Percentiles rank a stretch among this genome's conserved stretches.
Evolutionary conservation across 2,888 invertebrate genomes (phyloP).

Genomic region (Xiphydria camelus): DNA sequence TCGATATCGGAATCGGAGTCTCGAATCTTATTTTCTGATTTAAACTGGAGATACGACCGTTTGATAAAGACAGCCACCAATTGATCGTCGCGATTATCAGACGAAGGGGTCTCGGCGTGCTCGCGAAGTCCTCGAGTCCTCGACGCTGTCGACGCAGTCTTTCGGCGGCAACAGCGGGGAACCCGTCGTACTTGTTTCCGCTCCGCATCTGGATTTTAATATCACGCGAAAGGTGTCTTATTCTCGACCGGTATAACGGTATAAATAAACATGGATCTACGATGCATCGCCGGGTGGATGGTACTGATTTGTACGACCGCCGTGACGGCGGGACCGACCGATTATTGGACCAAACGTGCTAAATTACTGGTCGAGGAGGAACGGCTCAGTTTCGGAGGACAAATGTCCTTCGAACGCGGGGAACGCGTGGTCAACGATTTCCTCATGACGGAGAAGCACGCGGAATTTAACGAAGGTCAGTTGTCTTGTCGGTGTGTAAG

Average conservation of each 20-base stretch:
- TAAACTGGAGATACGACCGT: no score
- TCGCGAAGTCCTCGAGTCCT: no score
- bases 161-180: no score
- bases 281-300: slow-evolving; percentile 45
- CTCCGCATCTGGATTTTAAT: no score
- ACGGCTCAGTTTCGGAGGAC: slow-evolving; percentile 60
- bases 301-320: slow-evolving; percentile 59
- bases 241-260: slow-evolving; percentile 8
- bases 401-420: slow-evolving; percentile 57
- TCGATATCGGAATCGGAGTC: no score
- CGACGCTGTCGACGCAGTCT: no score
- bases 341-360: slow-evolving; percentile 50
- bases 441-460: slow-evolving; percentile 63
- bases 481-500: no score
- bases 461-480: slow-evolving; percentile 62
- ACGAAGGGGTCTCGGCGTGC: no score
- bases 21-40: no score
- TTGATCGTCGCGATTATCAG: no score
- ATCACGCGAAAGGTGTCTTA: slow-evolving; percentile 10
- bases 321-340: slow-evolving; percentile 45
- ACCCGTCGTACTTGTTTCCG: no score
- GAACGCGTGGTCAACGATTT: slow-evolving; percentile 63
- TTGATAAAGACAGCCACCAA: no score
- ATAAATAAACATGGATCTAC: slow-evolving; percentile 10
- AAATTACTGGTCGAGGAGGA: slow-evolving; percentile 61